Evolutionary conservation across 1,140 invertebrate genomes (phyloP), one percentile per base, ranked within the genome.

Genomic region (Ladona fulva): DNA sequence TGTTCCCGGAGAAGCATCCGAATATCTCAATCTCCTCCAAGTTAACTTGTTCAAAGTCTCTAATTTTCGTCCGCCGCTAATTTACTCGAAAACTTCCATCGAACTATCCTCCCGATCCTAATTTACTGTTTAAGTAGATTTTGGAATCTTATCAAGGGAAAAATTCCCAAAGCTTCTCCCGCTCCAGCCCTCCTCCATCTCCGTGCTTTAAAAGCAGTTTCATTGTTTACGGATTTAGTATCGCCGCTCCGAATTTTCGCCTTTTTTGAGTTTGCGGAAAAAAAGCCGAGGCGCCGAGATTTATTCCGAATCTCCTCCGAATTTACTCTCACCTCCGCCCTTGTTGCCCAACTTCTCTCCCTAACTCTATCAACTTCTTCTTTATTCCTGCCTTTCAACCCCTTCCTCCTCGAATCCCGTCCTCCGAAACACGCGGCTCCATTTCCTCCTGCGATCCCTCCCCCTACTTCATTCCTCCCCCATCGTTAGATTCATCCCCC

Each of bases 311-410:
- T 66, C 52, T 66, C n/a, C 52, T 16, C 12, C 52, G n/a, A 16
- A 66, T 66, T 66, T 66, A 66, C 29, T 66, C 52, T 66, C n/a
- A 16, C 52, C n/a, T 66, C n/a, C n/a, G 14, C 52, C n/a, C 29
- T 37, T 5, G 3, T 66, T 66, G 52, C 16, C 12, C 14, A 12
- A 66, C 52, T 66, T 66, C 52, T 12, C 52, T 22, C n/a, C 52
- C 52, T 66, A 66, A 66, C 52, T 66, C 52, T 66, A 66, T 66
- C 52, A 66, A 66, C 52, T 22, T 66, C 52, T 22, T 66, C 52
- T 16, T 22, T 22, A 66, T 66, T 22, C 52, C 52, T 37, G 5
- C 14, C 3, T 12, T 22, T 66, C 12, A 3, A 66, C 3, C n/a
- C n/a, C 52, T 12, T 19, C 12, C 52, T 66, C 52, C 52, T 52